A percentile compares a stretch with the other conserved stretches of the same genome.
These are phyloP conservation scores for Euplagia quadripunctaria DNA, from an alignment of 2,888 invertebrate species.

Conservation along the genomic window DNA sequence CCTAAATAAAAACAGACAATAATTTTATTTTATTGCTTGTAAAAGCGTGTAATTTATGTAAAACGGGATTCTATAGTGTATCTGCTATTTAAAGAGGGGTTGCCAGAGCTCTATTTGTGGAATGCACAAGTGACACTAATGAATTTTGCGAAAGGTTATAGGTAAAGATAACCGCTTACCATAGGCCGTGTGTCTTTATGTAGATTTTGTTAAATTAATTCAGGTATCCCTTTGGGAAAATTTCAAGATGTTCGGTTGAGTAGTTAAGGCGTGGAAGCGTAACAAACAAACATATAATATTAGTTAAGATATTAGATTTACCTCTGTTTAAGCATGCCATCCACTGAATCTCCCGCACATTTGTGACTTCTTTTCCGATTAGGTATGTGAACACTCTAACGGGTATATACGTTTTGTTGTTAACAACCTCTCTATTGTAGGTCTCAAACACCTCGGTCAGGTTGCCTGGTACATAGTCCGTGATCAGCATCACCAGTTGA, in stretches of 20 bases:
- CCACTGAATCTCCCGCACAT: constrained; percentile 95
- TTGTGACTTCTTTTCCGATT: constrained; percentile 97
- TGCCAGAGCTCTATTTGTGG: too few species aligned
- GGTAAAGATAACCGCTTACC: background rate
- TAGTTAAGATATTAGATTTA: constrained; percentile 57
- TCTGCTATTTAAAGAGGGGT: too few species aligned
- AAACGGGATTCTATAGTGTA: background rate
- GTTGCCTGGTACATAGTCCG: constrained; percentile 97
- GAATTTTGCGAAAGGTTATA: background rate
- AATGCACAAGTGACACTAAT: background rate
- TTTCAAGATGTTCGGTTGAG: too few species aligned
- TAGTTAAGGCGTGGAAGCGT: too few species aligned
- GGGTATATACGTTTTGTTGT: constrained; percentile 89
- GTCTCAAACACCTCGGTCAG: constrained; percentile 94
- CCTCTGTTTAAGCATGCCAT: constrained; percentile 98
- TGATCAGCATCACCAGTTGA: constrained; percentile 98
- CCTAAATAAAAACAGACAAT: constrained; percentile 83
- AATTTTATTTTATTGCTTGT: background rate
- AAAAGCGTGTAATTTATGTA: background rate
- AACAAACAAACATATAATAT: background rate
- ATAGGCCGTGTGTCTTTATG: background rate
- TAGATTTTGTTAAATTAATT: background rate
- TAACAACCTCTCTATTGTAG: constrained; percentile 92
- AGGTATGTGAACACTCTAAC: constrained; percentile 98
- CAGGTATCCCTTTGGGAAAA: background rate